A percentile compares a stretch with the other conserved stretches of the same genome.
These are phyloP conservation scores for Nowickia ferox DNA, from an alignment of 2,888 invertebrate genomes.

Conservation along the genomic window DNA sequence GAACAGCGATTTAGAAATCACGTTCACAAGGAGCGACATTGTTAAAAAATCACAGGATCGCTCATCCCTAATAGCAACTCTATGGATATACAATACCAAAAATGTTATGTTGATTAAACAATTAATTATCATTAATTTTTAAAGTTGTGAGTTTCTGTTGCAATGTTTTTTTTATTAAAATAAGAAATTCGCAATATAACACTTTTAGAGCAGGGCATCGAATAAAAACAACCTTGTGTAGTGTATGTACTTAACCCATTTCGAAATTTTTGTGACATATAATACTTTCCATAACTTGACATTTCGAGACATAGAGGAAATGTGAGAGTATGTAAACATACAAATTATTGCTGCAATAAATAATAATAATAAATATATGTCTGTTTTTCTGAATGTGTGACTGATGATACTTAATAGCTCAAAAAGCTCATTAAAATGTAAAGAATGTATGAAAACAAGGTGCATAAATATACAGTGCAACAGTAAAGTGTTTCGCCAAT, in stretches of 20 bases:
- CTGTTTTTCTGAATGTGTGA: background rate
- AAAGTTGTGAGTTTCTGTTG: too few species aligned
- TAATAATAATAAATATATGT: constrained; percentile 1
- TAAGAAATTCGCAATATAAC: background rate
- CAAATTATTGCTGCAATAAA: constrained; percentile 17
- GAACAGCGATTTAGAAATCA: too few species aligned
- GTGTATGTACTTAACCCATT: background rate
- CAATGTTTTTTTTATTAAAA: background rate
- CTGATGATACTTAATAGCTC: constrained; percentile 40
- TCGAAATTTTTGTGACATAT: constrained; percentile 1
- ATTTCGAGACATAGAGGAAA: constrained; percentile 48
- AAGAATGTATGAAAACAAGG: background rate
- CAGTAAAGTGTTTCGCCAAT: background rate
- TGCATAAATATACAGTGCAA: background rate
- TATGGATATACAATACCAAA: too few species aligned
- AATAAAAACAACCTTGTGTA: constrained; percentile 17
- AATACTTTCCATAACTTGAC: constrained; percentile 42
- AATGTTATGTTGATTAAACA: too few species aligned
- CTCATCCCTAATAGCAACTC: too few species aligned
- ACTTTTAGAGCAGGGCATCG: background rate
- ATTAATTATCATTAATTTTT: too few species aligned
- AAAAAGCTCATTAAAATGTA: constrained; percentile 44
- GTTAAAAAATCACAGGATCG: too few species aligned
- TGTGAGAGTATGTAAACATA: constrained; percentile 36
- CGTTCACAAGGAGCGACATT: too few species aligned